Base-by-base conservation (phyloP, 2,113 vertebrate species). In the Oncorhynchus kisutch region DNA sequence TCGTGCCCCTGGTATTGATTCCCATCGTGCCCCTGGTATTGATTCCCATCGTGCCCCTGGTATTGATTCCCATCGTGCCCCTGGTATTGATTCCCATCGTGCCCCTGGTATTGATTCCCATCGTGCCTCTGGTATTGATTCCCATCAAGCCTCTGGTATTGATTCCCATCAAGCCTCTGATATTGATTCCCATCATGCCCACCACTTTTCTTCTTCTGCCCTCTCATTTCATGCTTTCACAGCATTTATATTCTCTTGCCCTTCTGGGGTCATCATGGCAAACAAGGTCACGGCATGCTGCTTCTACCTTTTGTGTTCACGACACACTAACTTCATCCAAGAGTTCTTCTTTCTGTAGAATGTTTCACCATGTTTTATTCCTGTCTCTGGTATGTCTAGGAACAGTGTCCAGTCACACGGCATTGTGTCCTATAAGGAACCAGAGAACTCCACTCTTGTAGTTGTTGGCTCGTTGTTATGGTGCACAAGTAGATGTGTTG, bases 401-500 rank as follows among this genome's bases (percentile, higher is more conserved):
- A 54, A 4, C 51, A 54, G 59, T 22, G 20, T n/a, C 18, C 59
- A 83, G 84, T 70, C 81, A 81, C 77, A 81, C 70, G 74, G 70
- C 82, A 84, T 89, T 79, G 78, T 76, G 81, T 88, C 78, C 82
- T 80, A 77, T 86, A 86, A 82, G 72, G 82, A 85, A 48, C 85
- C 86, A 88, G 83, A 82, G 62, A 74, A 66, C 78, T 83, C 84
- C 84, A 87, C 88, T 84, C 84, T 88, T 79, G 87, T 87, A 73
- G 83, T 85, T 88, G 89, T 88, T 59, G 86, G 88, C 89, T 86
- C 9, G 51, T 54, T 85, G 78, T 87, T 82, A 82, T 89, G 62
- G 87, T 92, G 88, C 85, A 85, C 86, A 89, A 84, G 87, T 90
- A 80, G 85, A 88, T 82, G 83, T 88, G 84, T 88, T 14, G 20